Conservation (phyloP, 2,113 vertebrate species). For the Cinclus mexicanus region DNA sequence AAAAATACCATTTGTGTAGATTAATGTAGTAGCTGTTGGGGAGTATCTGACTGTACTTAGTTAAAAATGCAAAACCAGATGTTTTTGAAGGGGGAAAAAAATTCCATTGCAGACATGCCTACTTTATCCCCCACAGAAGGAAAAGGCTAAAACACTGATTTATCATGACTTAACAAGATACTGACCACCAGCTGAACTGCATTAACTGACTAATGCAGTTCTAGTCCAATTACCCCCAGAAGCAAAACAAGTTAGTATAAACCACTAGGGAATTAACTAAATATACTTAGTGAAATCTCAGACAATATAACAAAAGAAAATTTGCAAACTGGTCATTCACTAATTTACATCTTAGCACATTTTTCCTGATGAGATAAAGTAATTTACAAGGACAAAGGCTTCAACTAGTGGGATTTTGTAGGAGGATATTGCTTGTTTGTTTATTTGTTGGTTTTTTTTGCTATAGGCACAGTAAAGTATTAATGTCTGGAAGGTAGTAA, state of each 20-base stretch:
- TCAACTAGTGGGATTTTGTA: not conserved
- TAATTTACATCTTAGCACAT: not conserved
- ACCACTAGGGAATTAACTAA: not conserved
- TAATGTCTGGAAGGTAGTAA: not conserved
- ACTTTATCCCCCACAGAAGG: not conserved
- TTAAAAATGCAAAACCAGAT: not conserved
- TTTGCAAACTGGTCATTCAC: not conserved
- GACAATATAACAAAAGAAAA: not conserved
- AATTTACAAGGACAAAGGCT: not conserved
- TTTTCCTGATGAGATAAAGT: not conserved
- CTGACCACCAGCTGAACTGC: not conserved
- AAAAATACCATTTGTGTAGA: not conserved
- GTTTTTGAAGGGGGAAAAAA: not conserved
- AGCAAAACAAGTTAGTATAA: not conserved
- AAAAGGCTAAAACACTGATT: not conserved
- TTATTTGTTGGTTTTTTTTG: not conserved
- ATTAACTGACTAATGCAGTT: not conserved
- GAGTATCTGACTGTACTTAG: not conserved
- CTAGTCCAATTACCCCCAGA: not conserved
- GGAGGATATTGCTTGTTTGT: not conserved
- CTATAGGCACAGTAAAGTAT: not conserved
- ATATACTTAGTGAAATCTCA: not conserved
- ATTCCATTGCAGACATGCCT: not conserved
- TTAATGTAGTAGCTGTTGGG: not conserved
- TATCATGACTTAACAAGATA: not conserved